phyloP scores from a whole-genome alignment of 2,888 invertebrate species.

The Lasioglossum oenotherae region DNA sequence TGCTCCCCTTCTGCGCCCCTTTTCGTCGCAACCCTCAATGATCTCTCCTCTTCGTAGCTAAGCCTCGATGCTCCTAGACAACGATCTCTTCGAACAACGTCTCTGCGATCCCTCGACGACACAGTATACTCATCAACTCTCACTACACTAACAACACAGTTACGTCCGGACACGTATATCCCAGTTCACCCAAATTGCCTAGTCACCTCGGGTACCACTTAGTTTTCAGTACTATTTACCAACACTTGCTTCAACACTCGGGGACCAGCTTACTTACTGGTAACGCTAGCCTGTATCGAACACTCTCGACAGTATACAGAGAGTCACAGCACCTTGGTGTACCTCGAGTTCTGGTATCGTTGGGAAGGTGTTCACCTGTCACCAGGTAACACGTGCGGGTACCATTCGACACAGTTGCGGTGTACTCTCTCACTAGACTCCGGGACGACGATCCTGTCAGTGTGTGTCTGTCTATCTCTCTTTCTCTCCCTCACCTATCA shows the following conservation, averaged over 20 bases:
- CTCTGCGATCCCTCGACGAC: constrained; percentile 21
- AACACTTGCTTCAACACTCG: background rate
- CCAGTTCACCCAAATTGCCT: constrained; percentile 7
- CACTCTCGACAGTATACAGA: background rate
- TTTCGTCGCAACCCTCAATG: background rate
- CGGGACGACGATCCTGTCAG: background rate
- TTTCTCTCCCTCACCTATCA: constrained; percentile 41
- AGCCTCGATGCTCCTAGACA: background rate
- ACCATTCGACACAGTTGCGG: background rate
- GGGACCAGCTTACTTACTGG: background rate
- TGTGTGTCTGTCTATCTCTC: no score
- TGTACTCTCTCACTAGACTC: background rate
- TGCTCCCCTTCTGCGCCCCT: constrained; percentile 65
- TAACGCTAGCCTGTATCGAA: background rate
- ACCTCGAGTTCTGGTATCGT: background rate
- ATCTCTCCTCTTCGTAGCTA: constrained; percentile 8
- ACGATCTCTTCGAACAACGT: background rate
- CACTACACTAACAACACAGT: constrained; percentile 59
- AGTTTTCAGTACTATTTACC: background rate
- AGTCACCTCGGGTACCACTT: background rate
- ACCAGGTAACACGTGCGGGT: background rate
- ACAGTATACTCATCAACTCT: constrained; percentile 44
- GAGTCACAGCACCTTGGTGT: background rate
- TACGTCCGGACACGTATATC: constrained; percentile 24
- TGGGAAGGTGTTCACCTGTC: background rate